Evolutionary conservation across 30 jellyfish, hydroid and myxozoan species (phyloP).

Genomic region (Chrysaora quinquecirrha): DNA sequence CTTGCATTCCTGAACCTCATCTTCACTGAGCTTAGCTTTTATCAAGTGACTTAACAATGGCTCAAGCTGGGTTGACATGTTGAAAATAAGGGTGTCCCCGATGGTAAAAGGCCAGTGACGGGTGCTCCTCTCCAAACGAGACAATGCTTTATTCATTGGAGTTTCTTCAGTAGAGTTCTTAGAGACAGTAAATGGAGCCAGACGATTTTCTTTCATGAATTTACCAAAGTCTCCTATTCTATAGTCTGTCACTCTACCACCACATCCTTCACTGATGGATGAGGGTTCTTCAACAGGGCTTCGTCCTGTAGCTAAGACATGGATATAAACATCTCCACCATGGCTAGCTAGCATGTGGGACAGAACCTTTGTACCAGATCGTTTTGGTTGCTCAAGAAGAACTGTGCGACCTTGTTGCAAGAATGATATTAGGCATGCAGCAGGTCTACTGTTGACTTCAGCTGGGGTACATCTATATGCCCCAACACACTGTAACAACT

Average conservation of each 20-base stretch:
- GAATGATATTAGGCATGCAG: slow-evolving; percentile 91
- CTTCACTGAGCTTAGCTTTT: slow-evolving; percentile 78
- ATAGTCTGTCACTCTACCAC: slow-evolving; percentile 98
- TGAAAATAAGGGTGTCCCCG: slow-evolving; percentile 88
- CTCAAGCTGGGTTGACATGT: slow-evolving; percentile 85
- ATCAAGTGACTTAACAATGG: slow-evolving; percentile 78
- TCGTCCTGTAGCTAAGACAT: slow-evolving; percentile 88
- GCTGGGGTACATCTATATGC: slow-evolving; percentile 87
- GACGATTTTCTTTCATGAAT: slow-evolving; percentile 93
- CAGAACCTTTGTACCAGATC: slow-evolving; percentile 86
- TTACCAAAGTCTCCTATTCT: slow-evolving; percentile 89
- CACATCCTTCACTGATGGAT: slow-evolving; percentile 95
- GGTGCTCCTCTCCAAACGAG: slow-evolving; percentile 87
- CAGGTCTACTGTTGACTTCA: slow-evolving; percentile 96
- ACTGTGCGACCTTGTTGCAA: slow-evolving; percentile 97
- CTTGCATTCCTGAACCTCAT: slow-evolving; percentile 91
- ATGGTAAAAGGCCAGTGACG: slow-evolving; percentile 98
- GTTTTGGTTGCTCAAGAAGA: slow-evolving; percentile 79
- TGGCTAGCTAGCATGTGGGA: slow-evolving; percentile 95
- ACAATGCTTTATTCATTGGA: slow-evolving; percentile 57
- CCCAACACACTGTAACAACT: slow-evolving; percentile 79
- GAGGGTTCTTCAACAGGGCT: slow-evolving; percentile 97
- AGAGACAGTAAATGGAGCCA: slow-evolving; percentile 72
- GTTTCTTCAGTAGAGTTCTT: slow-evolving; percentile 36
- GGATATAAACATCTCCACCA: slow-evolving; percentile 95